Evolutionary conservation across 1,140 invertebrate species (phyloP).

Genomic region (Proctacanthus coquilletti): DNA sequence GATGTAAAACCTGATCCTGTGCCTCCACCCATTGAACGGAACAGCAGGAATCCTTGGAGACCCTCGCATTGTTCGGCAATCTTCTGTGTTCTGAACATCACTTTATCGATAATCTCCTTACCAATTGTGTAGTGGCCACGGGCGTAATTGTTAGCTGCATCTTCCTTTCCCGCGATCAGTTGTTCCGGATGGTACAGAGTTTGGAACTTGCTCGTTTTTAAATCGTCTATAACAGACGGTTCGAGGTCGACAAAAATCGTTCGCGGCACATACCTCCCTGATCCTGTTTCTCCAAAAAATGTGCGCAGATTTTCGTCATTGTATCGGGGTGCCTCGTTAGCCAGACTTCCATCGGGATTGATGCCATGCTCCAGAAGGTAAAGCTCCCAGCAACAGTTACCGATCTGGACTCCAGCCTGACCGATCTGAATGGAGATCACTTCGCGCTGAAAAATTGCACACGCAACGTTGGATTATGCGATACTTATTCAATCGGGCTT

Average conservation of each 20-base stretch:
- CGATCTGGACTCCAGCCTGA: conserved; percentile 54
- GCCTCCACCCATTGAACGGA: conserved; percentile 67
- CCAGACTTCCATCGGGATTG: conserved; percentile 38
- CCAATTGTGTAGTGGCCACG: conserved; percentile 62
- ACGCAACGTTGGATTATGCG: no score
- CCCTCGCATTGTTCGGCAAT: conserved; percentile 68
- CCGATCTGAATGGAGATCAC: conserved; percentile 52
- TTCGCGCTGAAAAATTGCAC: conserved; percentile 41
- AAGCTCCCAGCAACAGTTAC: conserved; percentile 66
- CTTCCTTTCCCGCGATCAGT: conserved; percentile 60
- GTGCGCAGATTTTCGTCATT: conserved; percentile 32
- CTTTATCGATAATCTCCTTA: conserved; percentile 57
- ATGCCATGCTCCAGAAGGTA: conserved; percentile 62
- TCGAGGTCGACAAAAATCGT: conserved; percentile 34
- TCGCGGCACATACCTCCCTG: conserved; percentile 40
- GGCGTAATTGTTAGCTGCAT: conserved; percentile 71
- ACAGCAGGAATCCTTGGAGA: conserved; percentile 65
- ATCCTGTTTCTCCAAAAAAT: conserved; percentile 46
- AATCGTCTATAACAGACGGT: conserved; percentile 40
- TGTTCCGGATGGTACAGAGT: conserved; percentile 54
- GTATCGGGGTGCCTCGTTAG: conserved; percentile 10
- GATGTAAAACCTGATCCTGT: conserved; percentile 60
- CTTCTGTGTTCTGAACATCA: conserved; percentile 52
- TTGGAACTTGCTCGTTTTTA: conserved; percentile 43
- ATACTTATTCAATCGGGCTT: no score